Evolutionary conservation across 2,888 invertebrate genomes (phyloP).

Genomic region (Clusia tigrina): DNA sequence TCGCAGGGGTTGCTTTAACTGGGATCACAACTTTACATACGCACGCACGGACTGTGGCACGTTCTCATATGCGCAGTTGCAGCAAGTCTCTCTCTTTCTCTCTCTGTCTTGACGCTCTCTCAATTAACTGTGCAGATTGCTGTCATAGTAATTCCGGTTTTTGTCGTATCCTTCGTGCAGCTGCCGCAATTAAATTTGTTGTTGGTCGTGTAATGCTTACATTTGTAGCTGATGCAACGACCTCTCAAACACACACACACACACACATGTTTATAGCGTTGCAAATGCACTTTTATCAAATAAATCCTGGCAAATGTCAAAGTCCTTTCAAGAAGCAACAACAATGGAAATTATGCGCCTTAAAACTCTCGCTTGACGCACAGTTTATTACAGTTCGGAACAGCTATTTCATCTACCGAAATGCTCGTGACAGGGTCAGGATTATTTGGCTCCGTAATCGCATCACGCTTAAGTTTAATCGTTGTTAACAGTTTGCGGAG

Average conservation of each 20-base stretch:
- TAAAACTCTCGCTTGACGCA: no score
- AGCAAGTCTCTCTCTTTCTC: conserved; percentile 27
- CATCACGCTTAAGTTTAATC: no score
- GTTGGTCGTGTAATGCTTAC: conserved; percentile 1
- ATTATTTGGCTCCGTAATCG: no score
- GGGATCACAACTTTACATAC: conserved; percentile 28
- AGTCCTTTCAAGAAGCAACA: background rate
- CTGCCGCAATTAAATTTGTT: conserved; percentile 37
- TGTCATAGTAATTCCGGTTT: conserved; percentile 40
- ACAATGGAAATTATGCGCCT: background rate
- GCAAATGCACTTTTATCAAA: conserved; percentile 55
- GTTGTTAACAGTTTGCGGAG: no score
- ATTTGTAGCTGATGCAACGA: conserved; percentile 29
- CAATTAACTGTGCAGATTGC: background rate
- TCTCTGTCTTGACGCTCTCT: conserved; percentile 25
- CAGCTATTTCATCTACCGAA: no score
- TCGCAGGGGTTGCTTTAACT: conserved; percentile 12
- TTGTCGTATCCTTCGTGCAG: conserved; percentile 47
- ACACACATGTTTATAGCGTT: conserved; percentile 43
- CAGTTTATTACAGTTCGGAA: no score
- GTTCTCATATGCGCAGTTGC: conserved; percentile 9
- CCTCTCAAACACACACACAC: no score
- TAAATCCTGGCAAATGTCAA: conserved; percentile 39
- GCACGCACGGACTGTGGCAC: conserved; percentile 16
- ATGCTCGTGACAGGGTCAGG: no score